phyloP scores from a whole-genome alignment of 1,140 invertebrate species.

The Bombus sylvicola region DNA sequence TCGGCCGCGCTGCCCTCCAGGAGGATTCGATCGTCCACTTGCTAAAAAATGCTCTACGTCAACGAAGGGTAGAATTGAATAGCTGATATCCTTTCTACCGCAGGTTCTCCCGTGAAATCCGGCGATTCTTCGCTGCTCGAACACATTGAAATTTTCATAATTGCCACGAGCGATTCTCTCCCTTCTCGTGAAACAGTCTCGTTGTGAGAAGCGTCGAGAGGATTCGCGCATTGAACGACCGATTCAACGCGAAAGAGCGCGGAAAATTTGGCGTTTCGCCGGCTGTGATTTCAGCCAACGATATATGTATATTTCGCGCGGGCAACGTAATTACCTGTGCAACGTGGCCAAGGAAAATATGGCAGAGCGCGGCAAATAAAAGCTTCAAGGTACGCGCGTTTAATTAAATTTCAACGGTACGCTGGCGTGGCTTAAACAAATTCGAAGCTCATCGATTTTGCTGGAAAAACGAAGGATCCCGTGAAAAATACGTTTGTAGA shows the following conservation, averaged over 20 bases:
- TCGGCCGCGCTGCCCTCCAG: no score
- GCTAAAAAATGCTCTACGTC: constrained; percentile 26
- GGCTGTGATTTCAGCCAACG: not conserved
- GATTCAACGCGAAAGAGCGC: not conserved
- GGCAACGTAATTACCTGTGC: constrained; percentile 15
- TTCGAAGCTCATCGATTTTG: not conserved
- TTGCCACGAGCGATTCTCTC: constrained; percentile 3
- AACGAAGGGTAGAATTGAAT: constrained; percentile 6
- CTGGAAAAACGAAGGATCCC: not conserved
- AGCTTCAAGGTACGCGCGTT: constrained; percentile 8
- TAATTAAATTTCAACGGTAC: constrained; percentile 42
- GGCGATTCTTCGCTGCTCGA: constrained; percentile 8
- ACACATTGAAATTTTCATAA: constrained; percentile 43
- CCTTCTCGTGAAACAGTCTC: not conserved
- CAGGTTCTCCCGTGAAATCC: no score
- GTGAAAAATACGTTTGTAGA: not conserved
- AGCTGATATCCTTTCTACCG: constrained; percentile 10
- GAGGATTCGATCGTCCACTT: not conserved
- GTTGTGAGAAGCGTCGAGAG: not conserved
- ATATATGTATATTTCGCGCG: not conserved
- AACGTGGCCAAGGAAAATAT: not conserved
- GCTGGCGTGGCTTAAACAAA: not conserved
- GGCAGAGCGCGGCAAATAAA: constrained; percentile 15
- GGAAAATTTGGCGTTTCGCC: constrained; percentile 8
- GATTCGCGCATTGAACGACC: no score